Conservation (phyloP, 2,113 vertebrate genomes). For the Motacilla tschutschensis region DNA sequence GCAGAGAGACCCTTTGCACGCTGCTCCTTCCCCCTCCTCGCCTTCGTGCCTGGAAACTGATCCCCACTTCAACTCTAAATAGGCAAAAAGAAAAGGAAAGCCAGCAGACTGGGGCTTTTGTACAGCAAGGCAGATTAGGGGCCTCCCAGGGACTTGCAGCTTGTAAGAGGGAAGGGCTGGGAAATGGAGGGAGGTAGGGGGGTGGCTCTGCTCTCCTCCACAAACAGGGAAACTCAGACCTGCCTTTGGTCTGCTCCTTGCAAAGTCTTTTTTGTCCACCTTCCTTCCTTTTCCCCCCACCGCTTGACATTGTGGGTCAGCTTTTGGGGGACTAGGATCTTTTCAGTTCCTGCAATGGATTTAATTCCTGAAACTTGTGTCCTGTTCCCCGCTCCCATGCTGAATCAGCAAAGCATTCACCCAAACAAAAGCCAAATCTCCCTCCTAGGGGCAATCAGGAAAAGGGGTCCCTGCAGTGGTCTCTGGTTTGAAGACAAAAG, state of each 20-base stretch:
- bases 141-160: constrained; percentile 33
- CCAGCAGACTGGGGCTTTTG: constrained; percentile 38
- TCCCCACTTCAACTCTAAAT: constrained; percentile 45
- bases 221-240: not conserved
- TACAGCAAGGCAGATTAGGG: constrained; percentile 53
- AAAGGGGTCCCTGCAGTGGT: constrained; percentile 1
- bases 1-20: rapidly evolving
- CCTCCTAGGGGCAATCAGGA: constrained; percentile 3
- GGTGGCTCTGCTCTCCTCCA: not conserved
- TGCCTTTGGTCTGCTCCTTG: not conserved
- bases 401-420: constrained; percentile 20
- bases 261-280: not conserved
- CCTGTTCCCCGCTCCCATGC: not conserved
- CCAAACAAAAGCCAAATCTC: constrained; percentile 47
- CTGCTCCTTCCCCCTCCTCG: not conserved
- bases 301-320: not conserved
- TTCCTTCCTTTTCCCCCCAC: not conserved
- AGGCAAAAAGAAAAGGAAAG: constrained; percentile 50
- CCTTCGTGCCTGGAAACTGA: constrained; percentile 10
- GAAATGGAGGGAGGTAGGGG: not conserved
- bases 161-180: constrained; percentile 2
- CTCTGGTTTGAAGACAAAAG: constrained; percentile 27
- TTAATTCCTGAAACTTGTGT: not conserved
- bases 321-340: not conserved
- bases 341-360: not conserved